Percentiles rank a stretch among this genome's conserved stretches.
These are phyloP conservation scores for Turdus rufiventris DNA, from an alignment of 2,113 vertebrate genomes.

Conservation along the genomic window DNA sequence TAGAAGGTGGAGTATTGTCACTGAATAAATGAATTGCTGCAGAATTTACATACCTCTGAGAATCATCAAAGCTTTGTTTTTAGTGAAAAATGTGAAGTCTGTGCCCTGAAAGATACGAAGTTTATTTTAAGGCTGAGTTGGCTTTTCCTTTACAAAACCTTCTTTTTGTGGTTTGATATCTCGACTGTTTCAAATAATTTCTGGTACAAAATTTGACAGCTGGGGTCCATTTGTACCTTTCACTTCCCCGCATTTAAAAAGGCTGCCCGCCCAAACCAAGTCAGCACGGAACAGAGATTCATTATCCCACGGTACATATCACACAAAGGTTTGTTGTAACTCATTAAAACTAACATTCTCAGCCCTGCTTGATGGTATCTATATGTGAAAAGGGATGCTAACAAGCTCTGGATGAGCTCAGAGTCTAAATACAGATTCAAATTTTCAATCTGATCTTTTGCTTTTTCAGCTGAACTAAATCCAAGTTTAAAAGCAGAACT, in stretches of 20 bases:
- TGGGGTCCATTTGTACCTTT: not conserved
- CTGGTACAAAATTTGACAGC: not conserved
- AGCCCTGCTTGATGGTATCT: not conserved
- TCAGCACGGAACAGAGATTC: not conserved
- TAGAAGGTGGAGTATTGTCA: conserved; percentile 48
- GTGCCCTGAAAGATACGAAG: conserved; percentile 3
- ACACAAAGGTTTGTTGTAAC: not conserved
- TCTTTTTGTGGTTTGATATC: not conserved
- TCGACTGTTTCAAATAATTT: not conserved
- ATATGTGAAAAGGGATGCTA: not conserved
- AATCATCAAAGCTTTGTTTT: conserved; percentile 55
- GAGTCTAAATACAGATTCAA: not conserved
- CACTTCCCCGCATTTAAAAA: not conserved
- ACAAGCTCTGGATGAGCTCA: not conserved
- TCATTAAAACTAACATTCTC: conserved; percentile 2
- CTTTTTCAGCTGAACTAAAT: not conserved
- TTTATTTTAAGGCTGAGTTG: conserved; percentile 48
- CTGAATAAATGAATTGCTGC: conserved; percentile 44
- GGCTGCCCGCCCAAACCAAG: not conserved
- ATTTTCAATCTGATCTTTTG: not conserved
- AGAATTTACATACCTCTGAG: conserved; percentile 46
- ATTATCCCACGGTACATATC: not conserved
- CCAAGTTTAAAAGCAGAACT: not conserved
- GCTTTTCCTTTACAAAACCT: not conserved
- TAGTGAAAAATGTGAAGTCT: conserved; percentile 48